Conservation (phyloP, 2,797 vertebrate genomes). For the Platalea minor region DNA sequence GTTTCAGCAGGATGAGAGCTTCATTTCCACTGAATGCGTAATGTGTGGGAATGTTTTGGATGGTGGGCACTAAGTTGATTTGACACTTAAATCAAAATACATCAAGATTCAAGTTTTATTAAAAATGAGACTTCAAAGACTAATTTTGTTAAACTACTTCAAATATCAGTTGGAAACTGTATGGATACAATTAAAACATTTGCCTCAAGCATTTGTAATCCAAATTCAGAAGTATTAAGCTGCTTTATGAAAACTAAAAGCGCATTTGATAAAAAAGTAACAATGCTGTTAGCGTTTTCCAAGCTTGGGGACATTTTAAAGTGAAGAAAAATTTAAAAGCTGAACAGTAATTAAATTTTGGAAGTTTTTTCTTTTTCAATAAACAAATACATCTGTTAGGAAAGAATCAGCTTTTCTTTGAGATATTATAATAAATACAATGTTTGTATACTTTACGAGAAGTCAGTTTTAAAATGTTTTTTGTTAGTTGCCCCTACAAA, state of each 20-base stretch:
- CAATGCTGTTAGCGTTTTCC: background rate
- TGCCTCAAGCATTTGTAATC: background rate
- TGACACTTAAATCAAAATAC: background rate
- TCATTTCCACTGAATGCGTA: background rate
- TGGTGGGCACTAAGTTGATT: background rate
- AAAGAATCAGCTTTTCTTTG: background rate
- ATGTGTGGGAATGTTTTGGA: background rate
- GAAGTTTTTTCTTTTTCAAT: background rate
- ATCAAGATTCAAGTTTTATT: conserved; percentile 13
- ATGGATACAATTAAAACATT: conserved; percentile 20
- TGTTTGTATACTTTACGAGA: background rate
- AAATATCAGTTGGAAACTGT: background rate
- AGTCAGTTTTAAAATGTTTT: background rate
- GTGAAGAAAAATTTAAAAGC: background rate
- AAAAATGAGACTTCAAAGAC: background rate
- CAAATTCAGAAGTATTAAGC: background rate
- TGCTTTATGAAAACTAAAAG: background rate
- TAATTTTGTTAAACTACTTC: conserved; percentile 9
- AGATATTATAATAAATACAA: background rate
- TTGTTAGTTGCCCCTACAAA: background rate
- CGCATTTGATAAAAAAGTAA: background rate
- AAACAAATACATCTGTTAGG: background rate
- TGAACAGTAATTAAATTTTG: background rate
- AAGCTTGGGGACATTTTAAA: background rate
- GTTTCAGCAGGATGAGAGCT: background rate